Evolutionary conservation across 2,888 invertebrate genomes (phyloP).

Genomic region (Orthosia gothica): DNA sequence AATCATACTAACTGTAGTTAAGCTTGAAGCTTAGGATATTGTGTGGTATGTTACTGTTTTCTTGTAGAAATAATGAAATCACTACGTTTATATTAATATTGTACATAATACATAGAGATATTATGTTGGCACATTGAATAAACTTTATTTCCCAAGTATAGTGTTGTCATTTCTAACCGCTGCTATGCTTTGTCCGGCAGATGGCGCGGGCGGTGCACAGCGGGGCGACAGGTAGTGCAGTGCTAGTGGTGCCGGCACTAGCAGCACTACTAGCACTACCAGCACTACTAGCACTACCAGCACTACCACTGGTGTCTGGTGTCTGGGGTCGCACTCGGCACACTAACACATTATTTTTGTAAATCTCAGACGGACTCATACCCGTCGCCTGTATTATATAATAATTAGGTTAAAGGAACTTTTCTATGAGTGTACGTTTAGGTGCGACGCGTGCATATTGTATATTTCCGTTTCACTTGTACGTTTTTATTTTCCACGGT

Average conservation of each 20-base stretch:
- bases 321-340: not conserved
- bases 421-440: conserved; percentile 77
- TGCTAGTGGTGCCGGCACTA: too few species aligned
- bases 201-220: conserved; percentile 76
- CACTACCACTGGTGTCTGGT: too few species aligned
- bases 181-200: conserved; percentile 75
- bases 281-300: too few species aligned
- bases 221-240: conserved; percentile 85
- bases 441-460: conserved; percentile 72
- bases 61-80: conserved; percentile 36
- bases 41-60: conserved; percentile 27
- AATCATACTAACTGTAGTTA: conserved; percentile 36
- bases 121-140: conserved; percentile 60
- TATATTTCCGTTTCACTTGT: conserved; percentile 86
- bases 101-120: conserved; percentile 47
- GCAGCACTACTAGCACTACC: too few species aligned
- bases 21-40: conserved; percentile 27
- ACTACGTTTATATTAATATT: conserved; percentile 25
- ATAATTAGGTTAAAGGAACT: conserved; percentile 73
- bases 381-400: conserved; percentile 80
- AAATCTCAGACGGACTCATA: conserved; percentile 82
- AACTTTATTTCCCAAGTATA: conserved; percentile 53
- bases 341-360: conserved; percentile 81
- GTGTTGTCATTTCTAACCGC: conserved; percentile 63
- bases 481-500: conserved; percentile 85